Evolutionary conservation across 2,888 invertebrate genomes (phyloP), one percentile per base, ranked within the genome.

Genomic region (Synanthedon vespiformis): DNA sequence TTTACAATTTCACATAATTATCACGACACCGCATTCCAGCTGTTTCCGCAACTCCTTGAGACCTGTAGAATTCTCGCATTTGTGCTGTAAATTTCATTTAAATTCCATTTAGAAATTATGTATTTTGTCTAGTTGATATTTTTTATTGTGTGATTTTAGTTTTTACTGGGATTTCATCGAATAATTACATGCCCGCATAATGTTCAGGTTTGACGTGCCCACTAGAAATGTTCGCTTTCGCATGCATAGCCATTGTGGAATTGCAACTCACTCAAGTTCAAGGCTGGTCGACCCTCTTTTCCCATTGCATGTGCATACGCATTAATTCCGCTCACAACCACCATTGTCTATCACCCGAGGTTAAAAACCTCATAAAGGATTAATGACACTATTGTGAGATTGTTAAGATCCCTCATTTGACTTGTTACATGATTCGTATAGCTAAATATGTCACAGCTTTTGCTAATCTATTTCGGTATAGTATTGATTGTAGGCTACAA

Each of bases 271-370:
- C n/a, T n/a, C 79, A 85, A 83, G 86, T 87, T 87, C 86, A 87
- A 87, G 86, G 86, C 80, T 84, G 84, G 81, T 77, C 84, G 73
- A 65, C 64, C 70, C 71, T 18, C 18, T 66, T 75, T 13, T 80
- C 77, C 80, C 80, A 78, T 76, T 80, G 83, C 83, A 80, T 78
- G 81, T 76, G 80, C 74, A 78, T 73, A 71, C 71, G 72, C 74
- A 84, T 85, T 84, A 68, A 87, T 85, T 84, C 85, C 70, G 67
- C 83, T 78, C 85, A 83, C 85, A 84, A 78, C 80, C 75, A 78
- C 82, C 84, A 87, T 87, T 86, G 86, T 87, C 86, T 87, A 85
- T 84, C 83, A 83, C 78, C 70, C 67, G 67, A 64, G 86, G 74
- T 82, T 80, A 72, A 64, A 63, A 77, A 79, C 76, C 85, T 72